Evolutionary conservation across 2,797 vertebrate species (phyloP).

Genomic region (Mus spretus): DNA sequence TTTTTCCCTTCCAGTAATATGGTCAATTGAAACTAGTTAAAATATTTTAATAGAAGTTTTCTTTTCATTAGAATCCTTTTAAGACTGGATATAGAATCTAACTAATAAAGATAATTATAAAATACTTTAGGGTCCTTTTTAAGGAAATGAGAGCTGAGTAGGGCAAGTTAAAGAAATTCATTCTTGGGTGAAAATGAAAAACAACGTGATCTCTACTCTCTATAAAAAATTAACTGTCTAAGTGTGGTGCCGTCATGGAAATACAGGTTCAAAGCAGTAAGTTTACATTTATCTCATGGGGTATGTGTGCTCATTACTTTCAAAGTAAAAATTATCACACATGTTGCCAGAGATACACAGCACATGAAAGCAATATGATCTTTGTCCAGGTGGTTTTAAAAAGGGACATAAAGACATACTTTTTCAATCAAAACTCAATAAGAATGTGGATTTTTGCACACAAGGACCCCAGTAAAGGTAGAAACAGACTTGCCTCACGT

Average conservation of each 20-base stretch:
- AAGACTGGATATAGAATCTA: slow-evolving; percentile 73
- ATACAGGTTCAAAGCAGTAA: slow-evolving; percentile 38
- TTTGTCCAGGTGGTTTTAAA: background rate
- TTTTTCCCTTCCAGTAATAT: slow-evolving; percentile 75
- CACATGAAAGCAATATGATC: background rate
- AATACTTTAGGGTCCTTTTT: slow-evolving; percentile 75
- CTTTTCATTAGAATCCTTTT: slow-evolving; percentile 82
- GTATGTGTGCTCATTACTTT: slow-evolving; percentile 60
- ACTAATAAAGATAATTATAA: slow-evolving; percentile 79
- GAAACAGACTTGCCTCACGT: background rate
- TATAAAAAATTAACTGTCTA: slow-evolving; percentile 73
- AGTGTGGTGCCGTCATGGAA: slow-evolving; percentile 65
- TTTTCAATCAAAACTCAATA: slow-evolving; percentile 12
- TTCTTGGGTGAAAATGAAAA: slow-evolving; percentile 68
- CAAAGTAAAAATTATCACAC: slow-evolving; percentile 45
- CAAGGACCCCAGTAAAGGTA: background rate
- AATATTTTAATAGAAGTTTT: slow-evolving; percentile 83
- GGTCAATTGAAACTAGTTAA: slow-evolving; percentile 78
- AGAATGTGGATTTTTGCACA: background rate
- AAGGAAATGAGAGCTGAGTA: slow-evolving; percentile 69
- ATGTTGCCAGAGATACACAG: background rate
- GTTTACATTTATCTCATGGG: slow-evolving; percentile 25
- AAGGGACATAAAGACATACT: background rate
- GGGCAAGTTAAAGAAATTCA: slow-evolving; percentile 65
- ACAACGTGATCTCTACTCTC: slow-evolving; percentile 63